phyloP scores from a whole-genome alignment of 2,797 vertebrate genomes.

The Margarornis squamiger region DNA sequence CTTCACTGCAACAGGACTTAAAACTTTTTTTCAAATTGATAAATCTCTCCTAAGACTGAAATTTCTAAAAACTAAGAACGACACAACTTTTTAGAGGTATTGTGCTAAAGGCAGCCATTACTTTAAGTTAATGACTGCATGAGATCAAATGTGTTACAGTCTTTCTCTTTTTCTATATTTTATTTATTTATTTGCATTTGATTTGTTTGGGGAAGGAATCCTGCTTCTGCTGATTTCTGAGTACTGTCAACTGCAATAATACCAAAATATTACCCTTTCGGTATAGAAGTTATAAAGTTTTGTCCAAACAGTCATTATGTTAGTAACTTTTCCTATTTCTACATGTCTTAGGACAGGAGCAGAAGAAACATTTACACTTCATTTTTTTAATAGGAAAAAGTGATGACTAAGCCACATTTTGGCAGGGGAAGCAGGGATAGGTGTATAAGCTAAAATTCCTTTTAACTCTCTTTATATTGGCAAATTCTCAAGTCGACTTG shows the following conservation, averaged over 20 bases:
- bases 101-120: neutral
- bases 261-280: neutral
- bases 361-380: constrained; percentile 34
- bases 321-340: constrained; percentile 10
- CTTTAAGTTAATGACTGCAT: neutral
- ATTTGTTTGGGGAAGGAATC: neutral
- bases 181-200: neutral
- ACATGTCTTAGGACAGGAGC: constrained; percentile 1
- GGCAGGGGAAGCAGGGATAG: neutral
- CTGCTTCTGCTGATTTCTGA: neutral
- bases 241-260: neutral
- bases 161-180: neutral
- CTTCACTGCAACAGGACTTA: neutral
- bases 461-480: constrained; percentile 34
- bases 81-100: neutral
- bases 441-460: neutral
- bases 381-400: constrained; percentile 31
- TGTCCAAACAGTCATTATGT: neutral
- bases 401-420: constrained; percentile 55
- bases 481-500: constrained; percentile 3
- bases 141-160: neutral
- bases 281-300: neutral
- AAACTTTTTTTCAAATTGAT: neutral
- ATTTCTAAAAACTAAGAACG: neutral
- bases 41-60: neutral